Conservation (phyloP, 1,140 invertebrate genomes). For the Procambarus clarkii region DNA sequence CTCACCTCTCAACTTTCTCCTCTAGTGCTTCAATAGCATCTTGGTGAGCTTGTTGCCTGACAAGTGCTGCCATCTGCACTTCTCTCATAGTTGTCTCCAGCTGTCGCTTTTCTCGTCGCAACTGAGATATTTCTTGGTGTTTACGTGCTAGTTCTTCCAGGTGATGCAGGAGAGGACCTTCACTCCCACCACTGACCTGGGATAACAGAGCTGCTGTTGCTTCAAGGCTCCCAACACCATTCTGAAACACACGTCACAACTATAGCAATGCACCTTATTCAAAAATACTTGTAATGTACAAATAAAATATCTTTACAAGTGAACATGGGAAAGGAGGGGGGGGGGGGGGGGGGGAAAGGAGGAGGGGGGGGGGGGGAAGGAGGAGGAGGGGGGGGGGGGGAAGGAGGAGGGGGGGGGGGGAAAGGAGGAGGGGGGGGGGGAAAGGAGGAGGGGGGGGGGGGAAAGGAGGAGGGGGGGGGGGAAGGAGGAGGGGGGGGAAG, state of each 20-base stretch:
- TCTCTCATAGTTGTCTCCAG: slow-evolving; percentile 83
- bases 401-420: too few species aligned
- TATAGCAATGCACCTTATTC: too few species aligned
- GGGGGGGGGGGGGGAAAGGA: too few species aligned
- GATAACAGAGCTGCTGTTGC: slow-evolving; percentile 67
- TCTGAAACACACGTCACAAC: slow-evolving; percentile 13
- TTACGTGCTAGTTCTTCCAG: slow-evolving; percentile 88
- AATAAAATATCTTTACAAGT: too few species aligned
- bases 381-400: too few species aligned
- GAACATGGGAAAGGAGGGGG: too few species aligned
- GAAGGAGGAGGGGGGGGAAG: too few species aligned
- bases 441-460: too few species aligned
- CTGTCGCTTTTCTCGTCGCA: slow-evolving; percentile 84
- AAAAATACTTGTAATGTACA: too few species aligned
- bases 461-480: too few species aligned
- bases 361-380: too few species aligned
- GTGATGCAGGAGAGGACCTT: slow-evolving; percentile 86
- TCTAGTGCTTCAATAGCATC: slow-evolving; percentile 79
- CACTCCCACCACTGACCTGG: slow-evolving; percentile 73
- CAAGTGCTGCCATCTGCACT: slow-evolving; percentile 79
- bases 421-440: too few species aligned
- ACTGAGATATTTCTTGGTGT: slow-evolving; percentile 85
- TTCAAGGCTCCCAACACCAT: slow-evolving; percentile 47
- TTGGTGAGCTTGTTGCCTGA: slow-evolving; percentile 79
- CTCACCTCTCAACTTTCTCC: slow-evolving; percentile 77